A percentile compares a stretch with the other conserved stretches of the same genome.
phyloP scores from a whole-genome alignment of 2,113 vertebrate genomes.

The Chauna torquata region DNA sequence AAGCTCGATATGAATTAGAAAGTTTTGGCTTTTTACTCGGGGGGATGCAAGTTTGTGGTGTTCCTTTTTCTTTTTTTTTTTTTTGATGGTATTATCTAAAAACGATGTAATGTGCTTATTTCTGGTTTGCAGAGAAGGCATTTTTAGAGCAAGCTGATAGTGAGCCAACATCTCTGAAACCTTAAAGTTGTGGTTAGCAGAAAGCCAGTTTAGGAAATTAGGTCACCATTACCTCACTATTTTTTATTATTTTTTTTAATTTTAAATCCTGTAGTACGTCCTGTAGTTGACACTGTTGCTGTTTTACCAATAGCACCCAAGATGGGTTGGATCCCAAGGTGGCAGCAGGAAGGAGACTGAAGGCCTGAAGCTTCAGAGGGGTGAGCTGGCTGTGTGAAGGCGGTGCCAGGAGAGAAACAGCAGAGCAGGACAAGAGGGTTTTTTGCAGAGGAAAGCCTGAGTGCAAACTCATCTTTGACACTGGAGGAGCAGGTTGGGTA shows the following conservation, averaged over 20 bases:
- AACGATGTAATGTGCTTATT: constrained; percentile 9
- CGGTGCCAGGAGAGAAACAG: constrained; percentile 6
- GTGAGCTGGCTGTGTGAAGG: not conserved
- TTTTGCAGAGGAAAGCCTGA: not conserved
- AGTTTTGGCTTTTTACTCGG: not conserved
- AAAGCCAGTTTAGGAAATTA: constrained; percentile 64
- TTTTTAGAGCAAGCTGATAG: constrained; percentile 52
- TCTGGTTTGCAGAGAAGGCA: constrained; percentile 58
- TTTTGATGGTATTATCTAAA: constrained; percentile 6
- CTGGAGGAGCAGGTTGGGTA: not conserved
- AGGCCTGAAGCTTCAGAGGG: not conserved
- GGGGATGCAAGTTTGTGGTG: not conserved
- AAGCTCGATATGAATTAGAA: not conserved
- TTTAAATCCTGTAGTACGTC: not conserved
- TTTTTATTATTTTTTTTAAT: not conserved
- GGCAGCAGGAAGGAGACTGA: not conserved
- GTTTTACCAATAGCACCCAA: not conserved
- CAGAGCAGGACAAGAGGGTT: not conserved
- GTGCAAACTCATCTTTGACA: not conserved
- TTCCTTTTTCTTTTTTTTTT: not conserved
- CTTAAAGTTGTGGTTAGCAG: constrained; percentile 61
- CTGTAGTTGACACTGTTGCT: not conserved
- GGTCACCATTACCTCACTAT: constrained; percentile 65
- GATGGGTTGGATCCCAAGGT: not conserved
- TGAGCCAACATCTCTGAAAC: constrained; percentile 56